Evolutionary conservation across 2,797 vertebrate genomes (phyloP).

Genomic region (Halcyon badia): DNA sequence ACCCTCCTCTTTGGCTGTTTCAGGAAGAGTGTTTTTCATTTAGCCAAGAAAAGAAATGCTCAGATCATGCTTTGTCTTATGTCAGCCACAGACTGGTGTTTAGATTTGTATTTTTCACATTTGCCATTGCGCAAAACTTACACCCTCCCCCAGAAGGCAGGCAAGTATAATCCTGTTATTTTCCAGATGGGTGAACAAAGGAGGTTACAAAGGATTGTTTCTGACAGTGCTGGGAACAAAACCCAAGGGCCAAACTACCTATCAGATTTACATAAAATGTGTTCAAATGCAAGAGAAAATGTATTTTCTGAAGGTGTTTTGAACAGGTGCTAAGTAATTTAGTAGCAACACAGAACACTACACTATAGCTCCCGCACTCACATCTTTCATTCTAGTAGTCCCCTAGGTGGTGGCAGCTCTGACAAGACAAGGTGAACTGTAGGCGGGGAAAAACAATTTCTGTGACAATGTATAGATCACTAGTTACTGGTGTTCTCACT

Average conservation of each 20-base stretch:
- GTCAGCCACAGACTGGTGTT: not conserved
- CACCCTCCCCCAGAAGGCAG: slow-evolving; percentile 35
- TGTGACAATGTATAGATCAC: not conserved
- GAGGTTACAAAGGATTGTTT: slow-evolving; percentile 57
- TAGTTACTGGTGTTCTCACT: not conserved
- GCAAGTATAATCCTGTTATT: slow-evolving; percentile 61
- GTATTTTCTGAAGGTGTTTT: slow-evolving; percentile 54
- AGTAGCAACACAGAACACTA: slow-evolving; percentile 16
- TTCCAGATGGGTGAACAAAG: slow-evolving; percentile 69
- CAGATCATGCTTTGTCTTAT: not conserved
- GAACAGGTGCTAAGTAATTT: slow-evolving; percentile 58
- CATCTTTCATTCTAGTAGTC: slow-evolving; percentile 13
- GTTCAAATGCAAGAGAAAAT: slow-evolving; percentile 58
- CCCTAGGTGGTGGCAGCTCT: slow-evolving; percentile 24
- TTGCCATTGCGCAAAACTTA: slow-evolving; percentile 42
- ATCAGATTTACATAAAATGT: slow-evolving; percentile 62
- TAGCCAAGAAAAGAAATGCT: not conserved
- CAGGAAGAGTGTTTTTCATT: not conserved
- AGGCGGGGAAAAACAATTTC: slow-evolving; percentile 18
- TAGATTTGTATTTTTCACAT: slow-evolving; percentile 35
- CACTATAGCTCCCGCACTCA: not conserved
- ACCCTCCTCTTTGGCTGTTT: not conserved
- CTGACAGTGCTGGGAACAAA: slow-evolving; percentile 54
- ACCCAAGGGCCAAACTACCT: slow-evolving; percentile 51
- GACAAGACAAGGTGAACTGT: not conserved